Conservation (phyloP, 1,140 invertebrate species). For the Apis dorsata region DNA sequence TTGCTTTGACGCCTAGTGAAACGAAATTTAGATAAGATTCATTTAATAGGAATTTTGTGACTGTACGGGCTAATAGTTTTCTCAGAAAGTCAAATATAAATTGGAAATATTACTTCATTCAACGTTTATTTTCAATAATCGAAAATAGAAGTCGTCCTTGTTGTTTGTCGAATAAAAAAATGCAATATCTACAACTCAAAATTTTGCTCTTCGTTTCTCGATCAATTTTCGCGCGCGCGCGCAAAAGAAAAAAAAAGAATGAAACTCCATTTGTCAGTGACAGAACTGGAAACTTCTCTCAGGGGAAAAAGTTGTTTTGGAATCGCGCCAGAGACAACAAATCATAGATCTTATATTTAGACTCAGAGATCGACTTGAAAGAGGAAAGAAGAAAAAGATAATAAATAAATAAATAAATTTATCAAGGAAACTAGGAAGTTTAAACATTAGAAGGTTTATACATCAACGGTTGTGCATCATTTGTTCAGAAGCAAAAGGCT, state of each 20-base stretch:
- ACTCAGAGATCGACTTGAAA: not conserved
- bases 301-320: conserved; percentile 10
- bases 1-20: not conserved
- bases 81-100: too few relatives aligned
- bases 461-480: not conserved
- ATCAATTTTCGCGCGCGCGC: not conserved
- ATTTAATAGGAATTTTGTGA: not conserved
- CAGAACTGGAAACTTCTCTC: not conserved
- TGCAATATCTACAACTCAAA: not conserved
- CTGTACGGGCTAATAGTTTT: not conserved
- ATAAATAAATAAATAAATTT: not conserved
- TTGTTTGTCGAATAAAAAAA: not conserved
- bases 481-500: not conserved
- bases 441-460: not conserved
- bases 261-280: not conserved
- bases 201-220: not conserved
- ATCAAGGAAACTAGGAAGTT: not conserved
- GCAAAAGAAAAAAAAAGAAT: not conserved
- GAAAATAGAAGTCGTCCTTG: not conserved
- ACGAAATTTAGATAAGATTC: not conserved
- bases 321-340: conserved; percentile 9
- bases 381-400: not conserved
- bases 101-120: too few relatives aligned
- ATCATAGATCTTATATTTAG: conserved; percentile 3
- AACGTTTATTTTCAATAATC: not conserved